These are phyloP conservation scores for Palythoa heliodiscus DNA, from an alignment of 92 coral and sea anemone genomes.

Conservation along the genomic window DNA sequence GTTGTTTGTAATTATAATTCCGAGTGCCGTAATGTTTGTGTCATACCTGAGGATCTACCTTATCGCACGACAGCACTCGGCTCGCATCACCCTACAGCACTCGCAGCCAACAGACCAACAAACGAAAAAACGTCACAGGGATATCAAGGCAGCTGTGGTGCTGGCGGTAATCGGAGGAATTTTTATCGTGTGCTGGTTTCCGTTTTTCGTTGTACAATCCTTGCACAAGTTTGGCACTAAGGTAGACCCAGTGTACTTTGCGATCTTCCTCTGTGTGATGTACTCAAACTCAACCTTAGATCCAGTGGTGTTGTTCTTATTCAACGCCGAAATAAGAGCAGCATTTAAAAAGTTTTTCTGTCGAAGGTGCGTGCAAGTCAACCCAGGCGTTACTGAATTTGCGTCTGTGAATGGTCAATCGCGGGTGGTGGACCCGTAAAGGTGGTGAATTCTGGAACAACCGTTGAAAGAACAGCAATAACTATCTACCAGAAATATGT, in stretches of 20 bases:
- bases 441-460: too few relatives aligned
- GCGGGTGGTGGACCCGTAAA: background rate
- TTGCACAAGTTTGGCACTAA: slow-evolving; percentile 85
- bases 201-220: slow-evolving; percentile 93
- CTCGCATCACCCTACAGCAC: slow-evolving; percentile 56
- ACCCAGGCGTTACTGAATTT: slow-evolving; percentile 29
- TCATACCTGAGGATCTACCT: slow-evolving; percentile 84
- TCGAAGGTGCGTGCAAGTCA: slow-evolving; percentile 53
- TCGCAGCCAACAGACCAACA: slow-evolving; percentile 52
- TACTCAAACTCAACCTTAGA: slow-evolving; percentile 92
- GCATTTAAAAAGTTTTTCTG: slow-evolving; percentile 71
- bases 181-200: slow-evolving; percentile 92
- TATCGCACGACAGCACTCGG: slow-evolving; percentile 83
- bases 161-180: slow-evolving; percentile 92
- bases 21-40: slow-evolving; percentile 76
- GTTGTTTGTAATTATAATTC: slow-evolving; percentile 91
- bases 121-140: slow-evolving; percentile 66
- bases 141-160: slow-evolving; percentile 87
- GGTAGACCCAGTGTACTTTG: slow-evolving; percentile 78
- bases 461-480: too few relatives aligned
- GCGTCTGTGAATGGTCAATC: slow-evolving; percentile 27
- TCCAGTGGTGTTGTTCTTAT: slow-evolving; percentile 72
- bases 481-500: too few relatives aligned
- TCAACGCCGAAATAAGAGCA: slow-evolving; percentile 80
- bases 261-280: slow-evolving; percentile 86